A percentile compares a stretch with the other conserved stretches of the same genome.
Conservation (phyloP, 2,113 vertebrate species). For the Zosterops japonicus region DNA sequence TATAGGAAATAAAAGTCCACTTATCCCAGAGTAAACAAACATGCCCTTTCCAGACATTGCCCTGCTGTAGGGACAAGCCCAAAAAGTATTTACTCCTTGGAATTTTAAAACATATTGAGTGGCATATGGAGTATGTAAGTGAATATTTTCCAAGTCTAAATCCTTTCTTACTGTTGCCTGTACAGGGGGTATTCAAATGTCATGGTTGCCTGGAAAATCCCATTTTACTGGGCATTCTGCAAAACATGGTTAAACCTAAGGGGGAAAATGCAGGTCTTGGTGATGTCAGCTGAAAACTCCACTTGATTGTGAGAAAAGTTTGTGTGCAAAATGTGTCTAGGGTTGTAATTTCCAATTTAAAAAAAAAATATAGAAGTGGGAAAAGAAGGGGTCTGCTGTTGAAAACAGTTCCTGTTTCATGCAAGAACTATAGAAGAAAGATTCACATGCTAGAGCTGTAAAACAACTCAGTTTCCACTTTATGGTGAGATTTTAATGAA, state of each 20-base stretch:
- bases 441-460: not conserved
- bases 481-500: not conserved
- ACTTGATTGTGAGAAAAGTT: not conserved
- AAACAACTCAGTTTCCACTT: not conserved
- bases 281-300: constrained; percentile 15
- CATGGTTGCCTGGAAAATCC: not conserved
- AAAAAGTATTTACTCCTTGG: not conserved
- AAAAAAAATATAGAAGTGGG: not conserved
- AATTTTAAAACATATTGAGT: not conserved
- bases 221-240: not conserved
- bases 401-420: not conserved
- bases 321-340: not conserved
- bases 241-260: not conserved
- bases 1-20: not conserved
- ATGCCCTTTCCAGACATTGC: not conserved
- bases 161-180: not conserved
- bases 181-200: not conserved
- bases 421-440: not conserved
- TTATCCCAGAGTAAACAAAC: not conserved
- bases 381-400: not conserved
- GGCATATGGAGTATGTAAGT: not conserved
- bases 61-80: not conserved
- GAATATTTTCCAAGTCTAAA: not conserved
- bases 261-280: not conserved
- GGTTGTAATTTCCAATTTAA: not conserved